Conservation (phyloP, 1,140 invertebrate species). For the Drosophila azteca region DNA sequence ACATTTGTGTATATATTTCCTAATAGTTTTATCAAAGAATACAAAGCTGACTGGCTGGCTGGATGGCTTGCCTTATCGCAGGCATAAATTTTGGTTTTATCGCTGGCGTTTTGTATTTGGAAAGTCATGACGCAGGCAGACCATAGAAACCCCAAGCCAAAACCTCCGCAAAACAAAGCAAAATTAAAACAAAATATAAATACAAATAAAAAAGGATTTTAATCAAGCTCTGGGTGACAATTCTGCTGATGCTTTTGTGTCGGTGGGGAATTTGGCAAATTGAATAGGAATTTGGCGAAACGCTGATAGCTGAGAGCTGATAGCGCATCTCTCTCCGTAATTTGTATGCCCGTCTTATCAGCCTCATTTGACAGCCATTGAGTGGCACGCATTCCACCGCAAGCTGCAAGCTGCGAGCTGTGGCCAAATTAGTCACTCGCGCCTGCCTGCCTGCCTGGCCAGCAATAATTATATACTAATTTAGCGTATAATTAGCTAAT, state of each 20-base stretch:
- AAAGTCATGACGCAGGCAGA: constrained; percentile 42
- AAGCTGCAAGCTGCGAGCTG: no score
- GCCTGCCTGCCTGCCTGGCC: constrained; percentile 62
- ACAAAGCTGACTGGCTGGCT: constrained; percentile 22
- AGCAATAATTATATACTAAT: constrained; percentile 80
- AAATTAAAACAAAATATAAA: constrained; percentile 20
- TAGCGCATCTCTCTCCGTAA: constrained; percentile 17
- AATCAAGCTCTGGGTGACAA: background rate
- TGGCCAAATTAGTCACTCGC: constrained; percentile 50
- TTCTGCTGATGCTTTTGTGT: constrained; percentile 32
- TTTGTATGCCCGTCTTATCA: background rate
- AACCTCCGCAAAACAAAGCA: constrained; percentile 26
- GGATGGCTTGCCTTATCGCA: constrained; percentile 35
- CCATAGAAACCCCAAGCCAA: constrained; percentile 28
- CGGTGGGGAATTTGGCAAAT: constrained; percentile 14
- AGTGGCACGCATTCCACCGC: no score
- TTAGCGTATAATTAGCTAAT: constrained; percentile 82
- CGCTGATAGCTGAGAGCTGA: background rate
- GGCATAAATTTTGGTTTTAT: constrained; percentile 72
- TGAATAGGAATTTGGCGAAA: constrained; percentile 23
- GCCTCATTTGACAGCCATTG: constrained; percentile 2
- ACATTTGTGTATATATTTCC: constrained; percentile 21
- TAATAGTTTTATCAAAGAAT: constrained; percentile 49
- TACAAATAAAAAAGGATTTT: constrained; percentile 27
- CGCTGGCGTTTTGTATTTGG: constrained; percentile 53